A percentile compares a stretch with the other conserved stretches of the same genome.
Evolutionary conservation across 2,888 invertebrate species (phyloP).

Genomic region (Trissolcus japonicus): DNA sequence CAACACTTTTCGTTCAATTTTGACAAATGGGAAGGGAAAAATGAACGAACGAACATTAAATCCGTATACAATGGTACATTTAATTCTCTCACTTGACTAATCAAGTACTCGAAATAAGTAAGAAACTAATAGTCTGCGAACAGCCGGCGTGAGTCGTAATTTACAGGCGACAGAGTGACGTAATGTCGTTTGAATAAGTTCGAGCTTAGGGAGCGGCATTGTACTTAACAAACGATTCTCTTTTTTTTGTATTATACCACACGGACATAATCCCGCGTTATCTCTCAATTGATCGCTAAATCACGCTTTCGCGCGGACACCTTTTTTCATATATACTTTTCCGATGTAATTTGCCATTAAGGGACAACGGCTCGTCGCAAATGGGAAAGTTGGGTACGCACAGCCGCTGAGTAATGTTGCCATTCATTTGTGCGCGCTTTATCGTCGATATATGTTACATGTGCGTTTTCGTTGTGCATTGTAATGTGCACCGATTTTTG

Average conservation of each 20-base stretch:
- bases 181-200: slow-evolving; percentile 20
- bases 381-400: slow-evolving; percentile 46
- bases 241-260: slow-evolving; percentile 12
- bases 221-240: slow-evolving; percentile 30
- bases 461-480: slow-evolving; percentile 46
- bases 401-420: slow-evolving; percentile 46
- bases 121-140: slow-evolving; percentile 3
- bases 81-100: not conserved
- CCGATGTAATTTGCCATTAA: slow-evolving; percentile 52
- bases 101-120: not conserved
- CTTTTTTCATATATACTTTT: slow-evolving; percentile 46
- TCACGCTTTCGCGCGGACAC: slow-evolving; percentile 49
- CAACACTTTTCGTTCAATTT: no score
- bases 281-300: slow-evolving; percentile 47
- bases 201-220: slow-evolving; percentile 32
- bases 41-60: no score
- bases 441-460: slow-evolving; percentile 46
- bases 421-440: slow-evolving; percentile 43
- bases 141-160: not conserved
- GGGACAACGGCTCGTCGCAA: slow-evolving; percentile 46
- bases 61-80: no score
- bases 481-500: slow-evolving; percentile 30
- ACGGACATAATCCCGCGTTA: slow-evolving; percentile 34
- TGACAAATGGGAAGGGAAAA: no score
- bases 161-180: slow-evolving; percentile 8